These are phyloP conservation scores for Brachyistius frenatus DNA, from an alignment of 2,113 vertebrate genomes.

Conservation along the genomic window DNA sequence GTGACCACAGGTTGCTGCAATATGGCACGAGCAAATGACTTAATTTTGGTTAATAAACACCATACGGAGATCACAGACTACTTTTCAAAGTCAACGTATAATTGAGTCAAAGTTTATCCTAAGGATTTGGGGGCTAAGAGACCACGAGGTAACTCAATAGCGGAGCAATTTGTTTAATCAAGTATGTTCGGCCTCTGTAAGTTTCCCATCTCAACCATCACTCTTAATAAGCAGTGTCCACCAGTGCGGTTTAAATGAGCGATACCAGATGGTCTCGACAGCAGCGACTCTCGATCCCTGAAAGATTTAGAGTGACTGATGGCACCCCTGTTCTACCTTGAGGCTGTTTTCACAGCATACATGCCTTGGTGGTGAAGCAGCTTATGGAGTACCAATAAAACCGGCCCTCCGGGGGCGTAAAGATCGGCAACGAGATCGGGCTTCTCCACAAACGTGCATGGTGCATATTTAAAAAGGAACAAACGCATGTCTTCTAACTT, in stretches of 20 bases:
- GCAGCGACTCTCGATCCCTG: neutral
- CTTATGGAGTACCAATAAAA: slow-evolving; percentile 34
- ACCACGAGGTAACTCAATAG: neutral
- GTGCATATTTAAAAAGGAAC: too few species aligned
- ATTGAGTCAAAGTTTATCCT: neutral
- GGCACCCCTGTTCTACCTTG: slow-evolving; percentile 20
- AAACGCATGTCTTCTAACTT: neutral
- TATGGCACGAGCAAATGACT: neutral
- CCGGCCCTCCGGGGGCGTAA: neutral
- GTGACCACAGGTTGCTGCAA: neutral
- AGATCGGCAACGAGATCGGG: slow-evolving; percentile 5
- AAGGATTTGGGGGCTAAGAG: neutral
- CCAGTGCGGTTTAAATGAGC: slow-evolving; percentile 1
- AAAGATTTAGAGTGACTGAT: slow-evolving; percentile 38
- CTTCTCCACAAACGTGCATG: neutral
- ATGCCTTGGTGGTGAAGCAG: slow-evolving; percentile 19
- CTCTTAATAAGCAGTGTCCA: neutral
- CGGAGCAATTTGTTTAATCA: slow-evolving; percentile 5
- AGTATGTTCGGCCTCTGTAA: neutral
- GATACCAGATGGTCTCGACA: slow-evolving; percentile 34
- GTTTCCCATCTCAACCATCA: slow-evolving; percentile 1
- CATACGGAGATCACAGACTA: neutral
- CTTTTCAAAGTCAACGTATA: neutral
- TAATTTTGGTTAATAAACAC: neutral
- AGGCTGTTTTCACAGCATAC: slow-evolving; percentile 21